Percentiles rank a stretch among this genome's conserved stretches.
Conservation (phyloP, 2,888 invertebrate genomes). For the Troides aeacus region DNA sequence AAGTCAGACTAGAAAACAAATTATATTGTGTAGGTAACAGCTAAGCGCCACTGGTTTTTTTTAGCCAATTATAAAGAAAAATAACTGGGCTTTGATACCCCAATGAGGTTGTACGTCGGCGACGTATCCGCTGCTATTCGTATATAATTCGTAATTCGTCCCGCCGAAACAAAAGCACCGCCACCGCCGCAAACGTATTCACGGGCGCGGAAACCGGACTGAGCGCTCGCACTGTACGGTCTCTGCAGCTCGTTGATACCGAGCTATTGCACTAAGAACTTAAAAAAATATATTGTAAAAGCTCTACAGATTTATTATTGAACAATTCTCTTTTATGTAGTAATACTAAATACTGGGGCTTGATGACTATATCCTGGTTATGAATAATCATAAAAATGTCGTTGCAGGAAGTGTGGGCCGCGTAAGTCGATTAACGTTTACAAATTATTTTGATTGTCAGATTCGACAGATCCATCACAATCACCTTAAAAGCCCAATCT, state of each 20-base stretch:
- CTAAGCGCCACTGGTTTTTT: no score
- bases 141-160: constrained; percentile 30
- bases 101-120: constrained; percentile 24
- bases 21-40: no score
- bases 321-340: not conserved
- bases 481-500: constrained; percentile 12
- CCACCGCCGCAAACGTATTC: constrained; percentile 18
- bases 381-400: not conserved
- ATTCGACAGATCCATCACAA: not conserved
- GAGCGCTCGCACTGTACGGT: not conserved
- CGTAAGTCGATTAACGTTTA: not conserved
- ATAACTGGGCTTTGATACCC: constrained; percentile 10
- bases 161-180: constrained; percentile 33
- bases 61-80: not conserved
- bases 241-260: constrained; percentile 3
- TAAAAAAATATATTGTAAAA: not conserved
- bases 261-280: not conserved
- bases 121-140: constrained; percentile 37
- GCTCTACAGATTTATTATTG: not conserved
- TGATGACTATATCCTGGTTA: not conserved
- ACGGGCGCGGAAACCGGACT: constrained; percentile 20
- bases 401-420: no score
- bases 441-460: not conserved
- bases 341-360: not conserved
- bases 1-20: no score